Conservation (phyloP, 2,888 invertebrate species). For the Cheilosia grossa region DNA sequence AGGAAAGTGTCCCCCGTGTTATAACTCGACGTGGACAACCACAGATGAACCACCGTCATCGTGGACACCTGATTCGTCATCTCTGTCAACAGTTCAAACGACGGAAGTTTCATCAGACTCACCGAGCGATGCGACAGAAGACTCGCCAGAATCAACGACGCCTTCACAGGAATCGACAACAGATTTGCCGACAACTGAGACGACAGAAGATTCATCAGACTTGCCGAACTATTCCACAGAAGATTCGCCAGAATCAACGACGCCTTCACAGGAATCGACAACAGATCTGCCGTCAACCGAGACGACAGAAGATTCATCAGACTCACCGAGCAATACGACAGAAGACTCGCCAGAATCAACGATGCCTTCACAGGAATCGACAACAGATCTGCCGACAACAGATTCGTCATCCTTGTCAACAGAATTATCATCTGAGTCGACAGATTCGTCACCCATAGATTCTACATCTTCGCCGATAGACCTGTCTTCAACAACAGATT, state of each 20-base stretch:
- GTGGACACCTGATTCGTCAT: neutral
- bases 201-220: no score
- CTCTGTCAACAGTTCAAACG: no score
- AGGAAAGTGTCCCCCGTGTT: conserved; percentile 54
- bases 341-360: neutral
- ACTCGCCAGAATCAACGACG: no score
- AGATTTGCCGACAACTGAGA: no score
- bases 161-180: no score
- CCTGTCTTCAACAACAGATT: neutral
- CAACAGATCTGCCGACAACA: no score
- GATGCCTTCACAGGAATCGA: no score
- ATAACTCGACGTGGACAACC: neutral
- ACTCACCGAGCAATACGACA: neutral
- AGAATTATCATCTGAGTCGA: neutral
- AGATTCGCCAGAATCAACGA: no score
- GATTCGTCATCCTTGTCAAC: neutral
- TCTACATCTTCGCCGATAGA: neutral
- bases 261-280: neutral
- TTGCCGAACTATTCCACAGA: no score
- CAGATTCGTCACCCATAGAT: neutral
- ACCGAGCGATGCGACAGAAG: no score
- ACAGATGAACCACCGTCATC: neutral
- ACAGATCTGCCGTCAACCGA: neutral
- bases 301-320: neutral
- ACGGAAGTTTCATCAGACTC: no score